These are phyloP conservation scores for Bibio marci DNA, from an alignment of 2,888 invertebrate genomes.

Conservation along the genomic window DNA sequence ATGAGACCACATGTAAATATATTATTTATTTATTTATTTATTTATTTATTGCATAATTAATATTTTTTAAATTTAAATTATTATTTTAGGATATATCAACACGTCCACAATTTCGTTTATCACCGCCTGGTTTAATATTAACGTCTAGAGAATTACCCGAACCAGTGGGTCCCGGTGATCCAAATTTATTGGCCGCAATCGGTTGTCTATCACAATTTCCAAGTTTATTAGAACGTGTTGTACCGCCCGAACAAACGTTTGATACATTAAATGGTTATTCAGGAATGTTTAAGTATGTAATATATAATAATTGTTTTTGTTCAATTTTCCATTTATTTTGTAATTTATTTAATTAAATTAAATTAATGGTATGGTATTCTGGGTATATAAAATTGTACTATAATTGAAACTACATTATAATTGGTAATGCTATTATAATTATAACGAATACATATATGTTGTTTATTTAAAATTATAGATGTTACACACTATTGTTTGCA, in stretches of 20 bases:
- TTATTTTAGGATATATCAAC: constrained; percentile 43
- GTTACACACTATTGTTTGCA: no score
- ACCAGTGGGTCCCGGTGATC: constrained; percentile 28
- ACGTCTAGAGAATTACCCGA: constrained; percentile 14
- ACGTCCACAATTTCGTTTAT: constrained; percentile 36
- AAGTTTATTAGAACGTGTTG: constrained; percentile 42
- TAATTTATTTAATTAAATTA: no score
- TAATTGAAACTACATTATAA: no score
- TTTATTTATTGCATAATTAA: background rate
- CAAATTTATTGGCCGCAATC: constrained; percentile 43
- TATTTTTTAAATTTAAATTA: constrained; percentile 1
- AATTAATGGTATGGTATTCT: no score
- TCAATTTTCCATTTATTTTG: no score
- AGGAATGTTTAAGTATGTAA: constrained; percentile 44
- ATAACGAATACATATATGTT: no score
- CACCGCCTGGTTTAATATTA: constrained; percentile 11
- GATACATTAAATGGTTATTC: constrained; percentile 36
- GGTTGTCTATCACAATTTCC: constrained; percentile 49
- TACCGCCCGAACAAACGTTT: constrained; percentile 47
- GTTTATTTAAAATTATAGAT: no score
- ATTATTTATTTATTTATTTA: background rate
- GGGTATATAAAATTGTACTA: no score
- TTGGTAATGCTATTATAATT: no score
- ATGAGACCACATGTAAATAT: constrained; percentile 14
- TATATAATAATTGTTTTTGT: no score